These are phyloP conservation scores for Lasiurus borealis DNA, from an alignment of 2,113 vertebrate genomes.

Conservation along the genomic window DNA sequence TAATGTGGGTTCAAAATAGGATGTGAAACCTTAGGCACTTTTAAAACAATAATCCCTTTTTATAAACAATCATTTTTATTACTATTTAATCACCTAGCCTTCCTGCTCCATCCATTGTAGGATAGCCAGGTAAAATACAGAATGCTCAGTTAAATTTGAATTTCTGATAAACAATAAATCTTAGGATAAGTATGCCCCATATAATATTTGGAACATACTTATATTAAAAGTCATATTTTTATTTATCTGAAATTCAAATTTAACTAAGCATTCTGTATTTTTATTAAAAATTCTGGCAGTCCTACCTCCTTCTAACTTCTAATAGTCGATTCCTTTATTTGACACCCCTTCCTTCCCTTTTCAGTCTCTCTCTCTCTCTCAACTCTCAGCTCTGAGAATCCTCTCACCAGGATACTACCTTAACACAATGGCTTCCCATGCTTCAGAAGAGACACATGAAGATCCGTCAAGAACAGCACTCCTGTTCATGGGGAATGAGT, in stretches of 20 bases:
- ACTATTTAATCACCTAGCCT: not conserved
- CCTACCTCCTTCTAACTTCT: not conserved
- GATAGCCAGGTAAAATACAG: not conserved
- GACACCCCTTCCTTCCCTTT: not conserved
- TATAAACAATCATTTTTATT: constrained; percentile 3
- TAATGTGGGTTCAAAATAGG: not conserved
- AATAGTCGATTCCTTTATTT: not conserved
- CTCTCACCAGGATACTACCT: not conserved
- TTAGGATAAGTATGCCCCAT: not conserved
- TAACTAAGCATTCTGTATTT: not conserved
- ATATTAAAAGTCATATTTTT: not conserved
- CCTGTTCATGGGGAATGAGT: not conserved
- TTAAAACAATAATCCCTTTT: not conserved
- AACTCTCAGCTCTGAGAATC: not conserved
- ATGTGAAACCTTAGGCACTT: not conserved
- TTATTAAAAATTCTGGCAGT: not conserved
- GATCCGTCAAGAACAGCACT: not conserved
- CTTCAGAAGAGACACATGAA: not conserved
- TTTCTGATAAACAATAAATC: not conserved
- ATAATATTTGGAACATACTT: not conserved
- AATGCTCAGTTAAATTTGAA: not conserved
- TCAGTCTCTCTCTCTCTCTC: not conserved
- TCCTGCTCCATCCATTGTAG: not conserved
- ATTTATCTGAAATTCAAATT: not conserved
- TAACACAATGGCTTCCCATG: not conserved